phyloP scores from a whole-genome alignment of 2,113 vertebrate genomes.

The Nycticebus coucang region DNA sequence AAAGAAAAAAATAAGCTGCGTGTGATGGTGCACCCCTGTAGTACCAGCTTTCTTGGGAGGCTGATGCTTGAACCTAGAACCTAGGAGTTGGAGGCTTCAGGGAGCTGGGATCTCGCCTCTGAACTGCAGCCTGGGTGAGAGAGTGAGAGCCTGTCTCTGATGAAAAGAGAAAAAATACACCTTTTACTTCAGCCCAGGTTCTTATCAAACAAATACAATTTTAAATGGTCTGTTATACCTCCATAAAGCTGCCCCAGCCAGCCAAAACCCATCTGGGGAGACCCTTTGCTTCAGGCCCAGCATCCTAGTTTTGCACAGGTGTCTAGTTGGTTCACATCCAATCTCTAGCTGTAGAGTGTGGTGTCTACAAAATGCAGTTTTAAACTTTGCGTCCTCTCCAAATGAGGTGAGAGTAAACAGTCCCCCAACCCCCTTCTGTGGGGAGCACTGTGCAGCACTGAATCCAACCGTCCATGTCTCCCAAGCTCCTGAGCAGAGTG shows the following conservation, averaged over 20 bases:
- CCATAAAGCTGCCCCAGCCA: neutral
- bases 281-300: neutral
- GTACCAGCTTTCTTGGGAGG: too few species aligned
- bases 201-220: neutral
- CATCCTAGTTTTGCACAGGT: neutral
- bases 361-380: neutral
- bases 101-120: too few species aligned
- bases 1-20: too few species aligned
- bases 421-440: neutral
- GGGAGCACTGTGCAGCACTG: neutral
- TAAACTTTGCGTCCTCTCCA: neutral
- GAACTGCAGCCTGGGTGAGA: too few species aligned
- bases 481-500: neutral
- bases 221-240: neutral
- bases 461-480: neutral
- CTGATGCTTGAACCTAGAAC: too few species aligned
- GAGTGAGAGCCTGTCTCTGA: too few species aligned
- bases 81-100: too few species aligned
- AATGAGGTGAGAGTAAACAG: neutral
- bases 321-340: neutral
- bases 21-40: too few species aligned
- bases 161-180: too few species aligned
- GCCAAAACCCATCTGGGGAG: neutral
- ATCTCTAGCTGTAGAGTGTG: neutral
- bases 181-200: neutral